Conservation (phyloP, 2,797 vertebrate species). For the Gymnopithys bicolor region DNA sequence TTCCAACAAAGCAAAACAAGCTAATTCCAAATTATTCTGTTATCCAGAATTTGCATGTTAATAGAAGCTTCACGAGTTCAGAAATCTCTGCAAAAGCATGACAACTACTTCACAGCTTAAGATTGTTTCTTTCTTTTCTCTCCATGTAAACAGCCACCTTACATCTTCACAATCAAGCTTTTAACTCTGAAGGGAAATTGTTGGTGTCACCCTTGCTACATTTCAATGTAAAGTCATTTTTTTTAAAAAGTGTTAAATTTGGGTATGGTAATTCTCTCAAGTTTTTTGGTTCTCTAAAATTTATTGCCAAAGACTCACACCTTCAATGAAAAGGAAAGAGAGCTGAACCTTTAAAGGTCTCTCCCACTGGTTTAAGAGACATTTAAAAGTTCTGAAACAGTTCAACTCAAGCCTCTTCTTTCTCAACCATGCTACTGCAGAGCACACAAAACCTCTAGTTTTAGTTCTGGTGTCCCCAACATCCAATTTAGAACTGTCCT, state of each 20-base stretch:
- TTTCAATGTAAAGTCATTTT: not conserved
- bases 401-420: not conserved
- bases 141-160: not conserved
- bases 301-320: not conserved
- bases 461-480: not conserved
- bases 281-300: not conserved
- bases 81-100: not conserved
- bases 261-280: not conserved
- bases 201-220: rapidly evolving
- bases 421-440: not conserved
- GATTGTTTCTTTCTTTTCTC: not conserved
- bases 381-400: not conserved
- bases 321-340: not conserved
- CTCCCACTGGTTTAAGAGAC: not conserved
- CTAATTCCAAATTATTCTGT: not conserved
- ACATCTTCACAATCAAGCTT: not conserved
- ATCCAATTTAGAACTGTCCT: not conserved
- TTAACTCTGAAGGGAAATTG: not conserved
- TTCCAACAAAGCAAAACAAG: not conserved
- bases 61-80: not conserved
- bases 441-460: not conserved
- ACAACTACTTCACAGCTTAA: not conserved
- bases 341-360: not conserved
- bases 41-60: not conserved
- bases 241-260: not conserved